A percentile compares a stretch with the other conserved stretches of the same genome.
phyloP scores from a whole-genome alignment of 2,797 vertebrate genomes.

The Bryconaethiops microstoma region DNA sequence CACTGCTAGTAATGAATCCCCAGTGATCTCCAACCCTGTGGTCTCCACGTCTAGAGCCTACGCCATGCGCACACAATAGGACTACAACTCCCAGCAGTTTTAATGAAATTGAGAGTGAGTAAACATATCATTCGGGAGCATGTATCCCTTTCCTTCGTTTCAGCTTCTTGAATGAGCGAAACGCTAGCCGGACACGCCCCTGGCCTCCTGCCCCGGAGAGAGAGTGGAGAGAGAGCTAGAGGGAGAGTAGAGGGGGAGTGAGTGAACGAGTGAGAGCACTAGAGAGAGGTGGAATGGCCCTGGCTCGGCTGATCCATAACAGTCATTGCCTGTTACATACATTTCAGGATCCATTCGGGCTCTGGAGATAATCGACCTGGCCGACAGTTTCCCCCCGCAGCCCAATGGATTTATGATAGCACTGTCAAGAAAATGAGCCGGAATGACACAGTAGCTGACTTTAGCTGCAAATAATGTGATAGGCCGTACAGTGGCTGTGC shows the following conservation, averaged over 20 bases:
- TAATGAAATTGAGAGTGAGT: constrained; percentile 22
- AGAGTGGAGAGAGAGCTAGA: constrained; percentile 40
- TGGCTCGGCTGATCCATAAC: constrained; percentile 97
- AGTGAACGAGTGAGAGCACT: constrained; percentile 21
- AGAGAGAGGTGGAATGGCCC: constrained; percentile 87
- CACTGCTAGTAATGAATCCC: neutral
- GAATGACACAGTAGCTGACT: constrained; percentile 99
- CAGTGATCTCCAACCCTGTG: neutral
- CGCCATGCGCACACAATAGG: neutral
- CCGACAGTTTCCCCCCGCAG: constrained; percentile 98
- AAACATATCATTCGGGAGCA: constrained; percentile 38
- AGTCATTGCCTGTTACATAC: constrained; percentile 99
- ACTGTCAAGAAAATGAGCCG: constrained; percentile 99
- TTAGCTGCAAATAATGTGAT: constrained; percentile 99
- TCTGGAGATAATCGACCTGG: constrained; percentile 99
- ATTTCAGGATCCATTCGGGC: constrained; percentile 99
- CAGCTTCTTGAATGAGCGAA: constrained; percentile 87
- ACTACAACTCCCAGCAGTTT: constrained; percentile 13
- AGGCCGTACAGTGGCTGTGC: constrained; percentile 97
- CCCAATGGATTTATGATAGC: constrained; percentile 99
- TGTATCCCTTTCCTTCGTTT: constrained; percentile 61
- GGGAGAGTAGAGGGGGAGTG: constrained; percentile 13
- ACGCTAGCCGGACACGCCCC: constrained; percentile 74
- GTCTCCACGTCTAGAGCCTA: neutral
- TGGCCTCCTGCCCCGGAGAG: constrained; percentile 33